Evolutionary conservation across 1,140 invertebrate species (phyloP), one percentile per base, ranked within the genome.

Genomic region (Dreissena polymorpha): DNA sequence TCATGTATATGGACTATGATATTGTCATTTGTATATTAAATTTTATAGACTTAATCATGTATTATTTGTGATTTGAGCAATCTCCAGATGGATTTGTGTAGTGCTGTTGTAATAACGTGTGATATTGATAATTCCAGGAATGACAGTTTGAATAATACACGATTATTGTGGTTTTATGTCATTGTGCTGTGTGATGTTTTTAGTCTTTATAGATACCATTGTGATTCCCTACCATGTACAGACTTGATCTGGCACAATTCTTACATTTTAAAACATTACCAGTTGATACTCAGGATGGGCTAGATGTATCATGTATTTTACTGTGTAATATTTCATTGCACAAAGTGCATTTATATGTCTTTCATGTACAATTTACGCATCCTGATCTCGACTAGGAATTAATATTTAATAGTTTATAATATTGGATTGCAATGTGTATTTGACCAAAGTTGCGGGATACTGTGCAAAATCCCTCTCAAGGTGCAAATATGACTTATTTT

Each of bases 331-430:
- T 72, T 65, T 21, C 18, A 71, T 39, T 73, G 69, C 55, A 65
- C 69, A 23, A 65, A 81, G 78, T 67, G 70, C 69, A 72, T 64
- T 72, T 81, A 57, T 50, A 76, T 69, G 78, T 81, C 78, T 81
- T 81, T 81, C 78, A 81, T 72, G 63, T 73, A 14, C 57, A 71
- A 71, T 77, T 71, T 51, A 71, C 57, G 21, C 69, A 81, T 81
- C 69, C 78, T 81, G 78, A 83, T 83, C 81, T 83, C 81, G 51
- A 70, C 53, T 78, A 70, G 76, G 76, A 78, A n/a, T 60, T 78
- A 78, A 51, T 78, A 82, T 63, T 81, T 72, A 39, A 49, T 49
- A 39, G 39, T 39, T 57, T 71, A 69, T 80, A 80, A 73, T 57
- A 49, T 67, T 82, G 67, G 57, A 82, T 73, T 82, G 78, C 68